These are phyloP conservation scores for Aelia acuminata DNA, from an alignment of 2,888 invertebrate species.

Conservation along the genomic window DNA sequence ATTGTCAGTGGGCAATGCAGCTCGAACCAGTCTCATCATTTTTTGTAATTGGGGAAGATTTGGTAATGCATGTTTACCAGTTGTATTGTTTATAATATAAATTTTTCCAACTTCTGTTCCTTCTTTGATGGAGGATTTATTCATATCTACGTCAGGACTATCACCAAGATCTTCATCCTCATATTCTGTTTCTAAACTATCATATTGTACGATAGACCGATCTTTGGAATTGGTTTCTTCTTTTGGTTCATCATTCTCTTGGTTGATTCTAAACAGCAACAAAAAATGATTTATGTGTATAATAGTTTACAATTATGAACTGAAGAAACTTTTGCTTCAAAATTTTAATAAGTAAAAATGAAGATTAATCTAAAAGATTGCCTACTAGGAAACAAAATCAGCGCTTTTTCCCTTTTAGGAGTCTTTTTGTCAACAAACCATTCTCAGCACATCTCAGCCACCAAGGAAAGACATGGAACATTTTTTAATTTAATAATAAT, in stretches of 20 bases:
- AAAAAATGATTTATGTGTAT: too few relatives aligned
- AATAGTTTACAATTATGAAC: too few relatives aligned
- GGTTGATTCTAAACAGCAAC: not conserved
- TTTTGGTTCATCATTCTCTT: not conserved
- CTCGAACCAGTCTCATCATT: not conserved
- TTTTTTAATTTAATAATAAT: too few relatives aligned
- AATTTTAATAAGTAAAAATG: too few relatives aligned
- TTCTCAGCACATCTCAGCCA: too few relatives aligned
- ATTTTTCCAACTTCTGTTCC: not conserved
- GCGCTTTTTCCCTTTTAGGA: too few relatives aligned
- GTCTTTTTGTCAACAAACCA: too few relatives aligned
- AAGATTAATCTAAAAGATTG: too few relatives aligned
- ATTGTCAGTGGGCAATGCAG: not conserved
- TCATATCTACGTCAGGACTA: not conserved
- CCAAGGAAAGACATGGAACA: too few relatives aligned
- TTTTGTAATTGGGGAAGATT: not conserved
- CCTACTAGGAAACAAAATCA: too few relatives aligned
- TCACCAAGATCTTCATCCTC: not conserved
- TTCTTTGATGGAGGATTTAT: not conserved
- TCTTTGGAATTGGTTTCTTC: not conserved
- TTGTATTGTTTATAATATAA: not conserved
- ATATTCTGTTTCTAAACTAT: not conserved
- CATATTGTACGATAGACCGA: not conserved
- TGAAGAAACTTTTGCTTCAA: too few relatives aligned
- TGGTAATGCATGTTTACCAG: not conserved